Evolutionary conservation across 2,113 vertebrate genomes (phyloP), one percentile per base, ranked within the genome.

Genomic region (Callaeas wilsoni): DNA sequence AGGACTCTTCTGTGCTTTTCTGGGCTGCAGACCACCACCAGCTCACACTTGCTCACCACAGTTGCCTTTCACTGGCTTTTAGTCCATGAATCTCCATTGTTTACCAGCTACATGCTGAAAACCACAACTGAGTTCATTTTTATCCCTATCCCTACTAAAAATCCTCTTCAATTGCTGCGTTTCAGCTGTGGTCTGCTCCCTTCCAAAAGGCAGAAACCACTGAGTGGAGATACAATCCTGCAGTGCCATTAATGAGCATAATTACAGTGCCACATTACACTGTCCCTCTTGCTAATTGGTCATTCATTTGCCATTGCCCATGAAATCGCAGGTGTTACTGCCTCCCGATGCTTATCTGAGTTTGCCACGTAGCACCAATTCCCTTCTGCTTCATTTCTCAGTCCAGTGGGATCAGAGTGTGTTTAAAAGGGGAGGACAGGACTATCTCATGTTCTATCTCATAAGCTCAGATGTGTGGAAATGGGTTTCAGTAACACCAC

Each of bases 281-380:
- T 88, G 94, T 92, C 87, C 92, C 79, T 94, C 88, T 93, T 92
- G 88, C 76, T 96, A 96, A 95, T 95, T 93, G 96, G 87, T 81
- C 89, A 78, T 96, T 96, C 94, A 86, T 88, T 85, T 94, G 94
- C 90, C 90, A 86, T 11, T 94, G 92, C 60, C 71, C 94, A 92
- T 86, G 90, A 94, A 96, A 90, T 94, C 68, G 0, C 92, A 96
- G 92, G 96, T 94, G 93, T 77, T 81, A 88, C 16, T 92, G 64
- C 79, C 71, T 86, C 60, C 67, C 0, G 68, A 94, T 93, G 92
- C 93, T 95, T 95, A 95, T 91, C 96, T 78, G 85, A 78, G 73
- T n/a, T 78, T 88, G 56, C 88, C 90, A 87, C 49, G 8, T 5
- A 71, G 76, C 68, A 75, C 76, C 92, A 74, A 81, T 82, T 84